Evolutionary conservation across 2,888 invertebrate species (phyloP).

Genomic region (Gryllus longicercus): DNA sequence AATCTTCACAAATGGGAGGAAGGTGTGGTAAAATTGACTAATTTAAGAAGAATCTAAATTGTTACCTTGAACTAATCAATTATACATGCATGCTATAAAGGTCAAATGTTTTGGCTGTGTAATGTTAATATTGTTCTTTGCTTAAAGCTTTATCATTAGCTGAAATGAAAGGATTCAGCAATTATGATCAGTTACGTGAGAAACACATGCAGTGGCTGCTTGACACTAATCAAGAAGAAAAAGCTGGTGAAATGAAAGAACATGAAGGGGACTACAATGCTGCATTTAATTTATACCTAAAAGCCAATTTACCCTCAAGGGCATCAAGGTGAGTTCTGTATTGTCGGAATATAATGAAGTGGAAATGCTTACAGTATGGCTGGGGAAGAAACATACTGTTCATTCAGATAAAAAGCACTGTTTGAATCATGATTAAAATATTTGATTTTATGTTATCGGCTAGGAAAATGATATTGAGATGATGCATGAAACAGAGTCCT

Average conservation of each 20-base stretch:
- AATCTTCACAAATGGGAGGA: conserved; percentile 92
- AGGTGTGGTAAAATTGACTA: conserved; percentile 39
- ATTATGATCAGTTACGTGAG: conserved; percentile 62
- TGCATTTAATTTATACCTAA: conserved; percentile 83
- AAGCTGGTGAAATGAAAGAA: conserved; percentile 78
- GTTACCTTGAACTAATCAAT: no score
- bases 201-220: conserved; percentile 79
- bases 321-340: conserved; percentile 60
- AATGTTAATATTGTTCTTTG: not conserved
- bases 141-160: conserved; percentile 59
- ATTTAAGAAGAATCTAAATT: no score
- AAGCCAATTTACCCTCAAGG: conserved; percentile 80
- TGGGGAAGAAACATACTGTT: not conserved
- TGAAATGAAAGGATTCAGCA: conserved; percentile 69
- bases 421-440: no score
- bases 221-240: conserved; percentile 76
- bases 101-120: not conserved
- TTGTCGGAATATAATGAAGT: no score
- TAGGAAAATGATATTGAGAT: no score
- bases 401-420: no score
- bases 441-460: no score
- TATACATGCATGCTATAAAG: no score
- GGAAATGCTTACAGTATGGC: not conserved
- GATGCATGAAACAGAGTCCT: no score
- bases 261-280: conserved; percentile 73